Conservation (phyloP, 64 coral and sea anemone genomes). For the Dendronephthya gigantea region DNA sequence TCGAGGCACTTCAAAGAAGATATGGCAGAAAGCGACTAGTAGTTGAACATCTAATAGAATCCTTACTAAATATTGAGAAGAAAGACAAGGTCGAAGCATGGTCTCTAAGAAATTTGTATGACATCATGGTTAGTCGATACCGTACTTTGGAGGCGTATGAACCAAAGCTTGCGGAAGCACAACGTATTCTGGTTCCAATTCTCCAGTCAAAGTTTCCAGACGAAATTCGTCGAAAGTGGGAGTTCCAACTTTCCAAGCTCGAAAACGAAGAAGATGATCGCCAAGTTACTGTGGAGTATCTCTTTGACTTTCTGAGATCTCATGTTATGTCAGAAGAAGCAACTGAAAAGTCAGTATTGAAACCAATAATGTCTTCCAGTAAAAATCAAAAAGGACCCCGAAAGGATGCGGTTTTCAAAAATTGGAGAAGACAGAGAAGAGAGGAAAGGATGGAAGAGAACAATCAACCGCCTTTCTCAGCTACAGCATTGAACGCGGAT, state of each 20-base stretch:
- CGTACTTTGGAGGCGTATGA: slow-evolving; percentile 12
- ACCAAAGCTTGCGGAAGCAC: not conserved
- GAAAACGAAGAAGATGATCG: slow-evolving; percentile 15
- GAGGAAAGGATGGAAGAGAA: too few species aligned
- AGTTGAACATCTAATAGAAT: slow-evolving; percentile 3
- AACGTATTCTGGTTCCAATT: slow-evolving; percentile 16
- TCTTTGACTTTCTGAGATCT: slow-evolving; percentile 19
- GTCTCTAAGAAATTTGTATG: slow-evolving; percentile 1
- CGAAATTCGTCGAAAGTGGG: not conserved
- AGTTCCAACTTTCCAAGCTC: slow-evolving; percentile 15
- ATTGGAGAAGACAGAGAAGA: too few species aligned
- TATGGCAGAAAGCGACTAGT: not conserved
- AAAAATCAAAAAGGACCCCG: too few species aligned
- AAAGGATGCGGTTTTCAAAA: too few species aligned
- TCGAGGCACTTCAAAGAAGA: not conserved
- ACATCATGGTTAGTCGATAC: not conserved
- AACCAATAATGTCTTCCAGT: too few species aligned
- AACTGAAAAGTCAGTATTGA: slow-evolving; percentile 14
- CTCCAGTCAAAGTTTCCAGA: slow-evolving; percentile 12
- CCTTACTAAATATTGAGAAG: not conserved
- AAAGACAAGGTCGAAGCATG: not conserved
- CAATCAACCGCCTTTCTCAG: too few species aligned
- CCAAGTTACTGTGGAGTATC: slow-evolving; percentile 1
- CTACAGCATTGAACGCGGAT: too few species aligned
- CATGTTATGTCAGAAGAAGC: slow-evolving; percentile 35